phyloP scores from a whole-genome alignment of 2,888 invertebrate species.

The Sinohyriopsis cumingii region DNA sequence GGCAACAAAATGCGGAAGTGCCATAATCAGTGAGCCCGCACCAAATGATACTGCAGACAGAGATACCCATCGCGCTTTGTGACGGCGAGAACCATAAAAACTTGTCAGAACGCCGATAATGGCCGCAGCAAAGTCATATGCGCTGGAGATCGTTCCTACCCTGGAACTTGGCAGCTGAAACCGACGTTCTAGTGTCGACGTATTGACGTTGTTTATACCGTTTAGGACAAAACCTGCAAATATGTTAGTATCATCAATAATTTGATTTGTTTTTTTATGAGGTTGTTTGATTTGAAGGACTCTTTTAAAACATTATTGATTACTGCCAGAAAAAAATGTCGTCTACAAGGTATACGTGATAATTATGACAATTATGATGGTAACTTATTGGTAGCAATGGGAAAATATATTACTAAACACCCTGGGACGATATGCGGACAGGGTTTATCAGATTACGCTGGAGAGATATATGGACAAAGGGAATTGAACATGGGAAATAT shows the following conservation, averaged over 20 bases:
- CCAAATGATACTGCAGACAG: conserved; percentile 84
- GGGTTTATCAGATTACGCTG: no score
- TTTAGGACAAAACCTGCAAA: conserved; percentile 64
- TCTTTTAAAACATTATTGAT: not conserved
- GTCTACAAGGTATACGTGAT: no score
- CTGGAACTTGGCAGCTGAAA: conserved; percentile 62
- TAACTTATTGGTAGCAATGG: no score
- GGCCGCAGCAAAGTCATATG: conserved; percentile 66
- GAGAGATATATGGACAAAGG: no score
- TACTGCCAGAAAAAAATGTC: not conserved
- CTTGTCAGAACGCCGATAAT: conserved; percentile 56
- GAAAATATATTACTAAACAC: no score
- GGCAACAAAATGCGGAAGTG: conserved; percentile 85
- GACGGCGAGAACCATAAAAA: conserved; percentile 51
- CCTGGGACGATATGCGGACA: no score
- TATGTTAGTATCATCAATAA: not conserved
- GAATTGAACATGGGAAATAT: no score
- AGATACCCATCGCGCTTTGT: conserved; percentile 80
- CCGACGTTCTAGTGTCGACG: conserved; percentile 64
- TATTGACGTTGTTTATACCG: conserved; percentile 66
- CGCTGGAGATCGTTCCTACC: conserved; percentile 60
- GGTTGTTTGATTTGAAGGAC: not conserved
- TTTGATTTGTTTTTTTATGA: no score
- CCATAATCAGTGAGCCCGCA: conserved; percentile 80
- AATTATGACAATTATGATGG: no score